phyloP scores from a whole-genome alignment of 2,797 vertebrate genomes.

The Chiroxiphia lanceolata region DNA sequence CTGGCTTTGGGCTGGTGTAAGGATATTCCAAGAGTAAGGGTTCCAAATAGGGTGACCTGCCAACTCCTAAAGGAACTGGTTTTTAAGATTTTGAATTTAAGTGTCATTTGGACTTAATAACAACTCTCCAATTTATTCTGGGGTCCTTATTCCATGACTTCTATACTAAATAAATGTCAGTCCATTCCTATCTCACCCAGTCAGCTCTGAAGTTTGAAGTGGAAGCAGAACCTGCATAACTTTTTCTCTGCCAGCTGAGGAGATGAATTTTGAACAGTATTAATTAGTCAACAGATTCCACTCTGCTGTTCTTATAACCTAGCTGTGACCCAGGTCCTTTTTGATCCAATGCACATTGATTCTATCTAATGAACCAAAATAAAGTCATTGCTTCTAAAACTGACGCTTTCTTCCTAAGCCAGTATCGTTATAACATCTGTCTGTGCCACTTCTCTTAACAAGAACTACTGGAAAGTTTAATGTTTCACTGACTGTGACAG shows the following conservation, averaged over 20 bases:
- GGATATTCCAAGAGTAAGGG: background rate
- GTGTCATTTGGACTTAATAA: background rate
- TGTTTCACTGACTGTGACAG: background rate
- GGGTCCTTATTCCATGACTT: background rate
- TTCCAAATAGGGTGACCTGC: background rate
- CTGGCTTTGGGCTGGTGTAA: background rate
- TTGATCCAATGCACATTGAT: background rate
- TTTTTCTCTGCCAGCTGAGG: background rate
- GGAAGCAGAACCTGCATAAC: accelerated
- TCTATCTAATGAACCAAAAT: background rate
- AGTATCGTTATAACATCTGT: background rate
- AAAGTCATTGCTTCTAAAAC: background rate
- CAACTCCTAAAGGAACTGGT: background rate
- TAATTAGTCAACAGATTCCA: background rate
- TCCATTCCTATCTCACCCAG: background rate
- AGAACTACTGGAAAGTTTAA: background rate
- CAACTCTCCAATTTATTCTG: background rate
- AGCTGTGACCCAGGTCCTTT: background rate
- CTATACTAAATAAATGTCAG: background rate
- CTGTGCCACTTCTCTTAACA: background rate
- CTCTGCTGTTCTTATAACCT: background rate
- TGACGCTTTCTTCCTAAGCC: background rate
- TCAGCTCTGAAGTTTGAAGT: background rate
- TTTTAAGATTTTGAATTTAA: background rate
- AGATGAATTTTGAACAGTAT: background rate